Percentiles rank a stretch among this genome's conserved stretches.
These are phyloP conservation scores for Porites evermanni DNA, from an alignment of 92 coral and sea anemone genomes.

Conservation along the genomic window DNA sequence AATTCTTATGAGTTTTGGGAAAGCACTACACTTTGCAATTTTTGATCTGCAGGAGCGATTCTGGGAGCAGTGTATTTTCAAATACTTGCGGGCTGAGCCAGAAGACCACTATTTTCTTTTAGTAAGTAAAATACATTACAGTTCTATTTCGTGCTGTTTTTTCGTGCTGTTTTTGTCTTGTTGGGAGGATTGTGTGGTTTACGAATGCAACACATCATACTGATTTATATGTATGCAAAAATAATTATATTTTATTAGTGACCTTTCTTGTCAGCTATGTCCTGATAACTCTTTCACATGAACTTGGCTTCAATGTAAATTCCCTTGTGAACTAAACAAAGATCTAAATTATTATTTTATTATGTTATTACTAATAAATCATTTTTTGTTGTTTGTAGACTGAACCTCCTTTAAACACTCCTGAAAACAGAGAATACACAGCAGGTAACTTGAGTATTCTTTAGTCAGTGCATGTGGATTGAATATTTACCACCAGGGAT, in stretches of 20 bases:
- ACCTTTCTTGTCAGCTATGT: too few relatives aligned
- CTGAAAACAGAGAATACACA: slow-evolving; percentile 99
- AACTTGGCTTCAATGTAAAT: too few relatives aligned
- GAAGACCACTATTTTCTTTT: slow-evolving; percentile 98
- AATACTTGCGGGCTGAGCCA: slow-evolving; percentile 97
- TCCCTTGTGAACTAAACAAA: too few relatives aligned
- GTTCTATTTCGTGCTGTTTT: too few relatives aligned
- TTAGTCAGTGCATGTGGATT: not conserved
- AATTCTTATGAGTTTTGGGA: not conserved
- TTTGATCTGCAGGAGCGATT: slow-evolving; percentile 83
- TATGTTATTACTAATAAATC: not conserved
- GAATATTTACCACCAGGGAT: too few relatives aligned
- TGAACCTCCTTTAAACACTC: slow-evolving; percentile 99
- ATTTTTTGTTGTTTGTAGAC: slow-evolving; percentile 67
- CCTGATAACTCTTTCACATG: too few relatives aligned
- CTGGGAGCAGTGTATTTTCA: slow-evolving; percentile 99
- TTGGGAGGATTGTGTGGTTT: too few relatives aligned
- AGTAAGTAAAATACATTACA: slow-evolving; percentile 48
- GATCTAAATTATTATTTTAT: too few relatives aligned
- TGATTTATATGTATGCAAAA: too few relatives aligned
- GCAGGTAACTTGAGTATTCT: slow-evolving; percentile 74
- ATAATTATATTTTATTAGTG: too few relatives aligned
- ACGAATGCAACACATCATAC: too few relatives aligned
- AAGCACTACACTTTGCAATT: not conserved
- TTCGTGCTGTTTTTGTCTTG: too few relatives aligned